Conservation (phyloP, 2,888 invertebrate species). For the Agrilus cyanescens region DNA sequence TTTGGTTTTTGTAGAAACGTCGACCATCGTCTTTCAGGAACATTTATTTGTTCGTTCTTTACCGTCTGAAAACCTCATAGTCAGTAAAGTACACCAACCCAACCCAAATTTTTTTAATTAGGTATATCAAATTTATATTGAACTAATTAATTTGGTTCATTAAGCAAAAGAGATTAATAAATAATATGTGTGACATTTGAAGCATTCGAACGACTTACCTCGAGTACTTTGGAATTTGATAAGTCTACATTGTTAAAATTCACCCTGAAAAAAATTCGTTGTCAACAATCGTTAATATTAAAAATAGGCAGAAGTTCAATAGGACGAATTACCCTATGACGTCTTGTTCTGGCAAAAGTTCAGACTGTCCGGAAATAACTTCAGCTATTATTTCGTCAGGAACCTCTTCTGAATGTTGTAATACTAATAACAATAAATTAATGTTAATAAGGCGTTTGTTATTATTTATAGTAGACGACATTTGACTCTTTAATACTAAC, state of each 20-base stretch:
- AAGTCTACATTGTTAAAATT: conserved; percentile 12
- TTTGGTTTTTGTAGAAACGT: conserved; percentile 67
- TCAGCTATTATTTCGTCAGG: conserved; percentile 53
- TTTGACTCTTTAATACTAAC: too few relatives aligned
- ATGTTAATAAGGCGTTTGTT: too few relatives aligned
- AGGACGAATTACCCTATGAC: conserved; percentile 46
- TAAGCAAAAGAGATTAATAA: too few relatives aligned
- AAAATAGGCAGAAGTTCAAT: too few relatives aligned
- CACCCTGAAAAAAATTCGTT: conserved; percentile 3
- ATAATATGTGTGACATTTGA: background rate
- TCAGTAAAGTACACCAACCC: conserved; percentile 4
- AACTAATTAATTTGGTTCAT: too few relatives aligned
- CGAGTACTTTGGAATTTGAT: conserved; percentile 7
- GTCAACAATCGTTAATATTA: background rate
- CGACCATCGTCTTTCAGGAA: conserved; percentile 53
- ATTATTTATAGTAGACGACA: too few relatives aligned
- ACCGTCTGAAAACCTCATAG: conserved; percentile 29
- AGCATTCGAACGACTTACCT: conserved; percentile 1
- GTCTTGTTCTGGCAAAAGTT: conserved; percentile 51
- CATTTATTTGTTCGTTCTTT: conserved; percentile 38
- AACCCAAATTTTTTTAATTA: too few relatives aligned
- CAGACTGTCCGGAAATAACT: conserved; percentile 55
- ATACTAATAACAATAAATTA: too few relatives aligned
- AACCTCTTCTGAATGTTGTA: background rate
- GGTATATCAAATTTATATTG: too few relatives aligned